A percentile compares a stretch with the other conserved stretches of the same genome.
Evolutionary conservation across 1,140 invertebrate species (phyloP).

Genomic region (Mylabris phalerata): DNA sequence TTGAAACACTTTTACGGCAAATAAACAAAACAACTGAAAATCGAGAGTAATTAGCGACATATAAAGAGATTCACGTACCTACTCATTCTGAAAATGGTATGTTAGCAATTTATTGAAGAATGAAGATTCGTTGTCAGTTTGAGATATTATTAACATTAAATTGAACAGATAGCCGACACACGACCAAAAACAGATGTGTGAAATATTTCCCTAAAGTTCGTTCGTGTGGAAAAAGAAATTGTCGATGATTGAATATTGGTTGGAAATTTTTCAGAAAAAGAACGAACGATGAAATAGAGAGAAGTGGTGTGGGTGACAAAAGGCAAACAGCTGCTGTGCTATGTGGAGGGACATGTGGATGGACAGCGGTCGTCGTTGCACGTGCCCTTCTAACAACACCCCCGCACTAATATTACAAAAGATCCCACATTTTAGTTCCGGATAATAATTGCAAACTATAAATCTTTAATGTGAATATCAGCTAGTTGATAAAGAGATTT

Average conservation of each 20-base stretch:
- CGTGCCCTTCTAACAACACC: not conserved
- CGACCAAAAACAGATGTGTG: not conserved
- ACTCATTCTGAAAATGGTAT: slow-evolving; percentile 5
- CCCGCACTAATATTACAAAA: not conserved
- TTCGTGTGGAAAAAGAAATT: not conserved
- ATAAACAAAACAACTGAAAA: slow-evolving; percentile 11
- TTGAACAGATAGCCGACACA: too few relatives aligned
- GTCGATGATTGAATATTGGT: too few relatives aligned
- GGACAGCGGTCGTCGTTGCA: not conserved
- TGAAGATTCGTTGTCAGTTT: slow-evolving; percentile 2
- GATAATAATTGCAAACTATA: not conserved
- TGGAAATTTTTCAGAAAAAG: too few relatives aligned
- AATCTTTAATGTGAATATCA: not conserved
- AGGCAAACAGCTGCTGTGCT: not conserved
- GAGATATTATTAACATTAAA: too few relatives aligned
- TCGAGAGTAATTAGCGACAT: slow-evolving; percentile 19
- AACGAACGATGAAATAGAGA: too few relatives aligned
- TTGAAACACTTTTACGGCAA: slow-evolving; percentile 10
- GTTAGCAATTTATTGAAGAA: slow-evolving; percentile 6
- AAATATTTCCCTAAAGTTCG: not conserved
- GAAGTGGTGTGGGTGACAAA: not conserved
- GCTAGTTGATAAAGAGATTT: too few relatives aligned
- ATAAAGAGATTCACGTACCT: too few relatives aligned
- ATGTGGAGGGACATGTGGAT: not conserved
- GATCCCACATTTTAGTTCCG: slow-evolving; percentile 1